phyloP scores from a whole-genome alignment of 2,888 invertebrate species.

The Latrodectus elegans region DNA sequence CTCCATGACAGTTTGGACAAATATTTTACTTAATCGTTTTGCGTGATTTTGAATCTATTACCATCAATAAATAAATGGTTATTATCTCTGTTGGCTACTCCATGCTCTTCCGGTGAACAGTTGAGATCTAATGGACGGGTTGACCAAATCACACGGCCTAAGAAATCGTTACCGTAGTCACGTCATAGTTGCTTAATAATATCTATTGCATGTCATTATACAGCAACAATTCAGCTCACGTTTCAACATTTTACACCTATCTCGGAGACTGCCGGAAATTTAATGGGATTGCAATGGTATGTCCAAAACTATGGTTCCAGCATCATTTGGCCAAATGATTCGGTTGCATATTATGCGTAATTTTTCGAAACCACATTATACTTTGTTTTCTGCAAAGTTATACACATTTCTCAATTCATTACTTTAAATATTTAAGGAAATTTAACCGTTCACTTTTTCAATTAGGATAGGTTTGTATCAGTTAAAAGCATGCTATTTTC shows the following conservation, averaged over 20 bases:
- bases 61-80: constrained; percentile 13
- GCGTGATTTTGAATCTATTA: constrained; percentile 43
- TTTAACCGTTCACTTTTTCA: no score
- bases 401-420: no score
- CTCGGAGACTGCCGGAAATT: constrained; percentile 35
- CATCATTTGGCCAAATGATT: no score
- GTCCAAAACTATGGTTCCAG: not conserved
- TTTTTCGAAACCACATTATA: no score
- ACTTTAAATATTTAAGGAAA: no score
- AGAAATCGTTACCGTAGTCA: constrained; percentile 33
- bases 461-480: no score
- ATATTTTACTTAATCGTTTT: constrained; percentile 35
- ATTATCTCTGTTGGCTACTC: not conserved
- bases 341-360: no score
- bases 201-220: constrained; percentile 63
- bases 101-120: not conserved
- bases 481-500: no score
- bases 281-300: constrained; percentile 48
- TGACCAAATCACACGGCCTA: not conserved
- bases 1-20: not conserved
- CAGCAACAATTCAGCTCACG: constrained; percentile 45
- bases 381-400: no score
- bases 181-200: constrained; percentile 62
- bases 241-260: constrained; percentile 45
- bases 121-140: constrained; percentile 49